Evolutionary conservation across 2,113 vertebrate species (phyloP), one percentile per base, ranked within the genome.

Genomic region (Chroicocephalus ridibundus): DNA sequence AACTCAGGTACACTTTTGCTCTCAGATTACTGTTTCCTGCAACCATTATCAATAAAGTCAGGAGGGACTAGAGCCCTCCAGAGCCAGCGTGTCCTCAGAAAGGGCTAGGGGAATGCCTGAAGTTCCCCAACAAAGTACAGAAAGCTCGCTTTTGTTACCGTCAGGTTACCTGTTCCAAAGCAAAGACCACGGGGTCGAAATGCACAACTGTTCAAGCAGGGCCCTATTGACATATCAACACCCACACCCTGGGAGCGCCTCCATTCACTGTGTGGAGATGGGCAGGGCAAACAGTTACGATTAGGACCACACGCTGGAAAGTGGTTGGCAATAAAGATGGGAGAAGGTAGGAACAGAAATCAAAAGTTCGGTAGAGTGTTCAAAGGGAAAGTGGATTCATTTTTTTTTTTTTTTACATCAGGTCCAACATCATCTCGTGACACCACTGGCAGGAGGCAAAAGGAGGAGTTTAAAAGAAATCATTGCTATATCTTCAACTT

Each of bases 181-280:
- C 25, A 54, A 89, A 78, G n/a, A 32, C 15, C 22, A 19, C 0
- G 2, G 47, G 54, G n/a, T 2, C 42, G 22, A 46, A 70, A 57
- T 1, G 1, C 29, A 21, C 40, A 36, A 4, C 25, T 15, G 42
- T 6, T 75, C 51, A 51, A 29, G 29, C 4, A 18, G 5, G 15
- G 8, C 9, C 8, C 49, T n/a, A 0, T 2, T 40, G 42, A 19
- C 6, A 0, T 1, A 25, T 31, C 32, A 19, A 4, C 19, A 26
- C 11, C 27, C 52, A 87, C 31, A 18, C 4, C 36, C 21, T 10
- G 27, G 25, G 36, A 49, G 19, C 9, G 26, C 27, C 18, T 55
- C 24, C 25, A 4, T 18, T 19, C 60, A 9, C 18, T 10, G 19
- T 15, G 24, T 21, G 34, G 34, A 61, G 60, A 10, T 10, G 46